Evolutionary conservation across 2,113 vertebrate genomes (phyloP).

Genomic region (Paralichthys olivaceus): DNA sequence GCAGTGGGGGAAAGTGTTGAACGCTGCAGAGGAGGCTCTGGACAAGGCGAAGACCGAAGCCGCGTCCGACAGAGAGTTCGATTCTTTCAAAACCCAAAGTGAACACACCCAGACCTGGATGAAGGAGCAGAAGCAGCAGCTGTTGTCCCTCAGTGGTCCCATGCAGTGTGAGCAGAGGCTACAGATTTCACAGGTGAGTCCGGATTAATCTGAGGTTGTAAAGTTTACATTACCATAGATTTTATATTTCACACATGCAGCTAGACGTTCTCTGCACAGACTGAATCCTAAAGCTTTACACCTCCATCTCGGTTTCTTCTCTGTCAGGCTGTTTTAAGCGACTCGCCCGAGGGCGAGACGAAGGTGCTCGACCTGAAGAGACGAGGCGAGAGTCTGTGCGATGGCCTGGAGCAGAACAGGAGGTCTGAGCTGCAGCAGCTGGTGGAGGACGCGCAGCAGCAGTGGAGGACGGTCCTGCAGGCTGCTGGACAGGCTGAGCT

Average conservation of each 20-base stretch:
- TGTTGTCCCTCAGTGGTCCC: slow-evolving; percentile 40
- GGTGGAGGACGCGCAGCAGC: slow-evolving; percentile 53
- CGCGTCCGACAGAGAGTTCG: slow-evolving; percentile 46
- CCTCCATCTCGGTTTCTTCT: neutral
- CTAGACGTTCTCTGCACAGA: too few relatives aligned
- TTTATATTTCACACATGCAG: too few relatives aligned
- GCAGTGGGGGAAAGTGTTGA: slow-evolving; percentile 52
- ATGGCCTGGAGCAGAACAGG: slow-evolving; percentile 58
- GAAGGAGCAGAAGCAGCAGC: slow-evolving; percentile 56
- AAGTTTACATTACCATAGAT: too few relatives aligned
- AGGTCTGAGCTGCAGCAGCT: slow-evolving; percentile 48
- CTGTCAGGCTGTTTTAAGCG: slow-evolving; percentile 54
- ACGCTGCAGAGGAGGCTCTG: slow-evolving; percentile 54
- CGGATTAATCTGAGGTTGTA: neutral
- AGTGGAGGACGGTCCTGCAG: slow-evolving; percentile 70
- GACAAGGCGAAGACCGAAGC: slow-evolving; percentile 43
- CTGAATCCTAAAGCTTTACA: neutral
- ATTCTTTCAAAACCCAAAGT: slow-evolving; percentile 51
- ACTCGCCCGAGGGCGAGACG: slow-evolving; percentile 64
- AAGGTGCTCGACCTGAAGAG: slow-evolving; percentile 64
- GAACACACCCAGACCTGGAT: slow-evolving; percentile 70
- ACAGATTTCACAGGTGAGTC: slow-evolving; percentile 64
- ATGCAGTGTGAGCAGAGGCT: slow-evolving; percentile 49
- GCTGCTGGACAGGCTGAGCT: slow-evolving; percentile 49
- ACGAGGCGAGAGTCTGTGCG: slow-evolving; percentile 40